Evolutionary conservation across 2,797 vertebrate genomes (phyloP), one percentile per base, ranked within the genome.

Genomic region (Pantherophis vulpinus): DNA sequence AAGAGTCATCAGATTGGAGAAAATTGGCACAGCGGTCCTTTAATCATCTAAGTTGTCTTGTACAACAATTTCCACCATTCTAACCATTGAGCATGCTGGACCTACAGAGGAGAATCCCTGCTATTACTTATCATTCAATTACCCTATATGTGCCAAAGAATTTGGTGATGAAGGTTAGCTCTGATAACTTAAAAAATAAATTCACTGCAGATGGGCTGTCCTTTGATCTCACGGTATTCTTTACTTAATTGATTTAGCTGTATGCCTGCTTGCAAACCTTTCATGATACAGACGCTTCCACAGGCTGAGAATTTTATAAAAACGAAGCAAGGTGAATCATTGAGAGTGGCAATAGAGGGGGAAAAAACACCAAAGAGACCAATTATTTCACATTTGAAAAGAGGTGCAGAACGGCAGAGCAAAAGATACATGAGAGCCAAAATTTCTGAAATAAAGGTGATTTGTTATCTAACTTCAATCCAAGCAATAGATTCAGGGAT

Each of bases 301-400:
- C 18, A 89, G 37, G 27, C 60, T 70, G 27, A 8, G 51, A 93
- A 63, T 83, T 83, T 83, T 83, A 25, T 25, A 47, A 42, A 83
- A 83, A 47, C 0, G 74, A 83, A 83, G 37, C 74, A 83, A 83
- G 74, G 74, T 12, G 37, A 83, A 83, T 25, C 74, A 47, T 12
- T 92, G 54, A 59, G 91, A 87, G 27, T 9, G 91, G 54, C 9
- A 47, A 16, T 90, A 88, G 91, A 93, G 2, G 0, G 27, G 51
- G 0, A 0, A 16, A 3, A 23, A 3, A 0, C n/a, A 42, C 63
- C 58, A 56, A 55, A 54, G 61, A 11, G 88, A 88, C 6, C 66
- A 47, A 16, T 94, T 86, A 2, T 60, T 93, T 93, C 60, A 54
- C 20, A 20, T 61, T 93, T 94, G 86, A 47, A 88, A 92, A 42